Conservation (phyloP, 1,140 invertebrate genomes). For the Ridgeia piscesae region DNA sequence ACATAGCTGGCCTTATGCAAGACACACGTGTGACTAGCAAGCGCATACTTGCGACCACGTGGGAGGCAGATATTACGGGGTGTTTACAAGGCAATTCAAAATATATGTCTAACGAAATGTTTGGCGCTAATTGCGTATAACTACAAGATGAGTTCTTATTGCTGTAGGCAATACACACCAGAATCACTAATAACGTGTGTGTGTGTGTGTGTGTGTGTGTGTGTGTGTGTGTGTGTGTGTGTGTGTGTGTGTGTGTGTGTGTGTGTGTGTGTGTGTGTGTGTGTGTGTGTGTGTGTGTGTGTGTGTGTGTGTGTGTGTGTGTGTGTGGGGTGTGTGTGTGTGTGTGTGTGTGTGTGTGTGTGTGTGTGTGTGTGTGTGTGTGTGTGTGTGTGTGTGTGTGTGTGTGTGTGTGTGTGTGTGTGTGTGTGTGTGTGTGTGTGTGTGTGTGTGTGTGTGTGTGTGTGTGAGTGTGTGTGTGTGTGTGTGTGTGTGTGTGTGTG, state of each 20-base stretch:
- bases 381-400: background rate
- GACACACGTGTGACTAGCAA: no score
- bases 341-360: background rate
- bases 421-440: constrained; percentile 11
- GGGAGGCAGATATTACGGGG: background rate
- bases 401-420: background rate
- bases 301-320: constrained; percentile 16
- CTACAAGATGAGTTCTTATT: background rate
- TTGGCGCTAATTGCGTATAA: background rate
- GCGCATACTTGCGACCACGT: no score
- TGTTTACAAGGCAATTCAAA: background rate
- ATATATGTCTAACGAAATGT: background rate
- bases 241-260: constrained; percentile 19
- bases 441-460: background rate
- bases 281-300: constrained; percentile 19
- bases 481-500: constrained; percentile 12
- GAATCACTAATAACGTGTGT: background rate
- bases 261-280: constrained; percentile 23
- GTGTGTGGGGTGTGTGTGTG: no score
- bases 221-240: constrained; percentile 12
- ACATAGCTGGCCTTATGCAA: no score
- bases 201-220: background rate
- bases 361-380: no score
- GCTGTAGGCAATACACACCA: no score
- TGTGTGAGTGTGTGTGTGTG: background rate